These are phyloP conservation scores for Chaetogeoica ovagalla DNA, from an alignment of 2,888 invertebrate genomes.

Conservation along the genomic window DNA sequence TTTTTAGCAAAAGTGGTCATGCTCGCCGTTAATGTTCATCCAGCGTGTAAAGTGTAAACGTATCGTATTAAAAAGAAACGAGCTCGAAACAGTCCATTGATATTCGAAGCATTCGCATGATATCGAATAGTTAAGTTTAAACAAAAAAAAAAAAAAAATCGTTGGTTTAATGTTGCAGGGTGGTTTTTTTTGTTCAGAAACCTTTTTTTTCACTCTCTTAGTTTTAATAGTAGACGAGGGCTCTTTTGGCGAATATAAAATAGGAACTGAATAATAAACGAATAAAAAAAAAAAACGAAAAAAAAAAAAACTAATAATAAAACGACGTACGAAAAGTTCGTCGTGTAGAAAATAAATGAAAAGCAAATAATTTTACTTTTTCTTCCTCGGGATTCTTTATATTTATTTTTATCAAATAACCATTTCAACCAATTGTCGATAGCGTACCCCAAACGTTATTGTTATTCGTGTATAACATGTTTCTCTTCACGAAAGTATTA, in stretches of 20 bases:
- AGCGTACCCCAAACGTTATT: neutral
- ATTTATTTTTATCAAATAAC: neutral
- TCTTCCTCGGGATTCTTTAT: neutral
- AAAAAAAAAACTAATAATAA: neutral
- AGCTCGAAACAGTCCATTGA: conserved; percentile 3
- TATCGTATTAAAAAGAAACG: conserved; percentile 6
- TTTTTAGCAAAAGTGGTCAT: neutral
- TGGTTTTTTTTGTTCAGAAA: neutral
- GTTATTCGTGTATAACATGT: neutral
- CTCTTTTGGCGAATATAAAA: neutral
- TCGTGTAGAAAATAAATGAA: conserved; percentile 1
- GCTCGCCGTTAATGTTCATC: conserved; percentile 11
- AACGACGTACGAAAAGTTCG: neutral
- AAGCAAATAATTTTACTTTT: neutral
- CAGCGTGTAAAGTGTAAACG: conserved; percentile 29
- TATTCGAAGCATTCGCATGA: conserved; percentile 39
- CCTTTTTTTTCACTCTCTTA: conserved; percentile 15
- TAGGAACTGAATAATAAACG: neutral
- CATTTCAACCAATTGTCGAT: neutral
- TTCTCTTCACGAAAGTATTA: neutral
- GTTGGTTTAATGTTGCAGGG: conserved; percentile 20
- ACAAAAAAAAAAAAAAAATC: no score
- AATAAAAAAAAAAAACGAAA: neutral
- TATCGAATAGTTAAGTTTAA: conserved; percentile 19
- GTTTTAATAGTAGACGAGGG: conserved; percentile 6